phyloP scores from a whole-genome alignment of 2,888 invertebrate species.

The Stenodema calcarata region DNA sequence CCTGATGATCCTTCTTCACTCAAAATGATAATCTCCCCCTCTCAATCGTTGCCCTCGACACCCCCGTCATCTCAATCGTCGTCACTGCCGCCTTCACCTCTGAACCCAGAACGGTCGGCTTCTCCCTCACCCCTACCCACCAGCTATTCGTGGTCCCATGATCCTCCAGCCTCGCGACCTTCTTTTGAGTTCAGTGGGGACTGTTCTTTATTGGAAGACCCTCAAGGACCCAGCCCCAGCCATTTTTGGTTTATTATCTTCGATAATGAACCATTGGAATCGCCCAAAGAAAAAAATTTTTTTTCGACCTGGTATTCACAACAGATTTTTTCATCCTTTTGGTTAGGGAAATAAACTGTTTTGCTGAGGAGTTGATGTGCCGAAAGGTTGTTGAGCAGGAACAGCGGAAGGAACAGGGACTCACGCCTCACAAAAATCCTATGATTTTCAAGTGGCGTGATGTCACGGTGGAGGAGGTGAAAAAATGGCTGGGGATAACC shows the following conservation, averaged over 20 bases:
- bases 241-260: too few relatives aligned
- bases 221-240: background rate
- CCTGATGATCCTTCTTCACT: too few relatives aligned
- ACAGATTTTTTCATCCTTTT: background rate
- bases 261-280: too few relatives aligned
- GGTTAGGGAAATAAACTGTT: background rate
- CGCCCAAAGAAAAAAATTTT: too few relatives aligned
- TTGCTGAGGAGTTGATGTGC: background rate
- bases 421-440: background rate
- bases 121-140: background rate
- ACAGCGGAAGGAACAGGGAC: background rate
- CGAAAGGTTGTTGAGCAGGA: background rate
- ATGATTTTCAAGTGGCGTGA: background rate
- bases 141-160: background rate
- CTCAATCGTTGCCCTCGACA: background rate
- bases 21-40: too few relatives aligned
- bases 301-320: background rate
- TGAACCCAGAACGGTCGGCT: background rate
- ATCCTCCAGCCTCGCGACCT: background rate
- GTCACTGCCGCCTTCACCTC: background rate
- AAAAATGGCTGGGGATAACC: background rate
- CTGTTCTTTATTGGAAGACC: background rate
- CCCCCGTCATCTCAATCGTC: background rate
- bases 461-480: background rate
- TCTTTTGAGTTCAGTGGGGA: background rate